Evolutionary conservation across 2,113 vertebrate genomes (phyloP).

Genomic region (Sakesphorus luctuosus): DNA sequence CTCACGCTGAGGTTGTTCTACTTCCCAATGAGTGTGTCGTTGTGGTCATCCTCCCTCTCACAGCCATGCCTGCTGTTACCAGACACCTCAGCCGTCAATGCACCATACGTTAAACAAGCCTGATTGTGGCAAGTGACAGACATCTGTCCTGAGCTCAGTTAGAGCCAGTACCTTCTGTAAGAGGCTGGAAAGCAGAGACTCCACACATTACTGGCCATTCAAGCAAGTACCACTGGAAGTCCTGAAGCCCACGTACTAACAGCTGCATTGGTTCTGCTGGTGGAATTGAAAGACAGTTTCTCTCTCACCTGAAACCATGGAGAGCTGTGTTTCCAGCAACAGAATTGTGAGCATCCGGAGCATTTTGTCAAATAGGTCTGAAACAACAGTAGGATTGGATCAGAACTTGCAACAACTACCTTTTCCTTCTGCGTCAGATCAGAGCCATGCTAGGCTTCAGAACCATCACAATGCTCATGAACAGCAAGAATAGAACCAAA

Average conservation of each 20-base stretch:
- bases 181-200: not conserved
- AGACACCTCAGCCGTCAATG: not conserved
- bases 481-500: not conserved
- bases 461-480: not conserved
- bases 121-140: accelerated
- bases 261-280: not conserved
- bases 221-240: not conserved
- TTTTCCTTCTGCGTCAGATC: not conserved
- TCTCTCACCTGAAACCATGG: constrained; percentile 41
- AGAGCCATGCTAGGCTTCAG: not conserved
- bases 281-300: not conserved
- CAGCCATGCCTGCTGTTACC: not conserved
- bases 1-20: not conserved
- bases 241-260: not conserved
- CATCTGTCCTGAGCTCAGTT: not conserved
- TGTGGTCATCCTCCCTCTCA: not conserved
- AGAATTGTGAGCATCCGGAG: constrained; percentile 9
- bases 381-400: constrained; percentile 11
- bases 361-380: constrained; percentile 62
- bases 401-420: not conserved
- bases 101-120: not conserved
- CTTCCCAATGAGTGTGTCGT: not conserved
- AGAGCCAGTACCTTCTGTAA: not conserved
- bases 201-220: not conserved
- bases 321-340: constrained; percentile 40